Conservation (phyloP, 2,888 invertebrate species). For the Brachyptera putata region DNA sequence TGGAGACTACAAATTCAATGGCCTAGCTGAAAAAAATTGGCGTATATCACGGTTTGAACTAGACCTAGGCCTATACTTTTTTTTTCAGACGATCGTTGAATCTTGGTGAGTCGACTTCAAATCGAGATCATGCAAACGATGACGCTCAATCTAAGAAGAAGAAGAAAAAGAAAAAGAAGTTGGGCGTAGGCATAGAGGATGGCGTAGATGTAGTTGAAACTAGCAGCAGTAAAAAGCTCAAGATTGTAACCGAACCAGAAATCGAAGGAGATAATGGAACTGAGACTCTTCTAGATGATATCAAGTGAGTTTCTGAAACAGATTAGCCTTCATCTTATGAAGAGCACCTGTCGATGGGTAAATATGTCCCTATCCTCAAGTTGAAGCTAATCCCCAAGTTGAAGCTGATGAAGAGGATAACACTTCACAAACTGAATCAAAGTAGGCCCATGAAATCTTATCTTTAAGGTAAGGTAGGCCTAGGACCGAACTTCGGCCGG, state of each 20-base stretch:
- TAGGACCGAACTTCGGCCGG: no score
- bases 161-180: background rate
- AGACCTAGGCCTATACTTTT: background rate
- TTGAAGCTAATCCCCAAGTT: no score
- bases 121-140: background rate
- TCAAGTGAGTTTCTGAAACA: conserved; percentile 16
- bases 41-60: background rate
- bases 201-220: background rate
- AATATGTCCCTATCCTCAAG: no score
- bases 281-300: conserved; percentile 26
- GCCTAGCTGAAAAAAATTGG: no score
- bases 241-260: background rate
- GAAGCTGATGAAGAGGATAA: background rate
- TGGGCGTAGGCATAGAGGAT: background rate
- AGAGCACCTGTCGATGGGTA: no score
- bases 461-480: conserved; percentile 14
- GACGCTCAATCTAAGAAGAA: background rate
- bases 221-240: background rate
- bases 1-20: background rate
- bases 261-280: conserved; percentile 12
- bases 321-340: no score
- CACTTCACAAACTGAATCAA: background rate
- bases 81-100: background rate
- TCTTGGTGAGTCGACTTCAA: background rate
- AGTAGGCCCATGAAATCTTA: background rate